Conservation (phyloP, 1,140 invertebrate species). For the Drosophila ambigua region DNA sequence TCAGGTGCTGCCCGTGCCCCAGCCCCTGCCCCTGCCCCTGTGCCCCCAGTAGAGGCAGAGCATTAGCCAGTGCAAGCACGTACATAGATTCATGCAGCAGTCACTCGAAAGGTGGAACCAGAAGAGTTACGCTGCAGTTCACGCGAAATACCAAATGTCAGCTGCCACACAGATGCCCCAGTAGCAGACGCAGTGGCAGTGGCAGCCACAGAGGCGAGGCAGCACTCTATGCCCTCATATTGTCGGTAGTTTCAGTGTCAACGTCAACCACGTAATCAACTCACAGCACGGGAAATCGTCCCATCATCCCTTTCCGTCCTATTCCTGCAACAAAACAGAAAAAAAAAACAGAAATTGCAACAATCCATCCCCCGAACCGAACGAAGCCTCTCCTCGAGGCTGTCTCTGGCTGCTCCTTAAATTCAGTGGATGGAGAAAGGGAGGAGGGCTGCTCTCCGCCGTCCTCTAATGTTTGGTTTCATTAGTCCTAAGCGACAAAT, state of each 20-base stretch:
- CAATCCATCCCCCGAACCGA: conserved; percentile 45
- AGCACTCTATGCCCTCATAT: conserved; percentile 75
- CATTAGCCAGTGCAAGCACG: conserved; percentile 69
- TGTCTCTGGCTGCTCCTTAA: neutral
- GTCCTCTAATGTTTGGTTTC: conserved; percentile 78
- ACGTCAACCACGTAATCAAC: conserved; percentile 81
- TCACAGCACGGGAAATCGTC: conserved; percentile 52
- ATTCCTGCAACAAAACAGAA: neutral
- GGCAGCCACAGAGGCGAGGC: conserved; percentile 16
- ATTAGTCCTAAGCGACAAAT: conserved; percentile 82
- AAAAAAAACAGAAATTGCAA: conserved; percentile 66
- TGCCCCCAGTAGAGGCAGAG: conserved; percentile 14
- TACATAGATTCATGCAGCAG: conserved; percentile 21
- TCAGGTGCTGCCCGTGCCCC: conserved; percentile 34
- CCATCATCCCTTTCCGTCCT: conserved; percentile 55
- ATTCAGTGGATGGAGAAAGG: neutral
- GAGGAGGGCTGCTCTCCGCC: conserved; percentile 43
- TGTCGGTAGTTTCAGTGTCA: conserved; percentile 63
- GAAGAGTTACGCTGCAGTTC: conserved; percentile 56
- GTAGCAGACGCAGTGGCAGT: conserved; percentile 32
- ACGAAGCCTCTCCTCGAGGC: conserved; percentile 35
- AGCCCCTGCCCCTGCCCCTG: too few species aligned
- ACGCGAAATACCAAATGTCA: conserved; percentile 43
- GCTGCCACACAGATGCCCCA: conserved; percentile 65
- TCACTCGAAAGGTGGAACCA: conserved; percentile 21